phyloP scores from a whole-genome alignment of 2,113 vertebrate species.

The Gadus macrocephalus region DNA sequence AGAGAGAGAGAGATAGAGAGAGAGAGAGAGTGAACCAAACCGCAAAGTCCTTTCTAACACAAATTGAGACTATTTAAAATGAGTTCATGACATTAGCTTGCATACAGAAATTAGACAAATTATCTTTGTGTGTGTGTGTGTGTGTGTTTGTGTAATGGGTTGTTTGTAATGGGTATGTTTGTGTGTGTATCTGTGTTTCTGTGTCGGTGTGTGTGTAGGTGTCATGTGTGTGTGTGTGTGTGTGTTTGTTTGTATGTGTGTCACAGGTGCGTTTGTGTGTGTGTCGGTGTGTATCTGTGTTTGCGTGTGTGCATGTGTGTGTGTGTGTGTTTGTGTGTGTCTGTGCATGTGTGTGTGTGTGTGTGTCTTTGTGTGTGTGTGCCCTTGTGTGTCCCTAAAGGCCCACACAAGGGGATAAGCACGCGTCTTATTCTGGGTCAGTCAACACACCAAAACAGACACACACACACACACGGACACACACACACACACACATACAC shows the following conservation, averaged over 20 bases:
- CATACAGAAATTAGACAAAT: background rate
- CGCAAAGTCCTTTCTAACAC: too few relatives aligned
- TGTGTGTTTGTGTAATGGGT: background rate
- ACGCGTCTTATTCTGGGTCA: conserved; percentile 41
- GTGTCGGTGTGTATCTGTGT: background rate
- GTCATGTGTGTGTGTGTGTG: background rate
- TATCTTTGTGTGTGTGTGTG: background rate
- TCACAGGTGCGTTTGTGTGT: background rate
- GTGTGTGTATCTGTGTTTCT: background rate
- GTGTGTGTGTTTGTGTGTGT: background rate
- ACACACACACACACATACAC: too few relatives aligned
- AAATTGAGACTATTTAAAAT: too few relatives aligned
- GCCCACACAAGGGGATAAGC: conserved; percentile 17
- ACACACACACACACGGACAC: conserved; percentile 26
- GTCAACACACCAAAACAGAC: conserved; percentile 24
- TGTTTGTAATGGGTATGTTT: too few relatives aligned
- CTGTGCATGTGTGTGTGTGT: too few relatives aligned
- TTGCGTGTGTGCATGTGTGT: background rate
- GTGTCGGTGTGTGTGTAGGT: background rate
- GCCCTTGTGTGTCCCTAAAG: background rate
- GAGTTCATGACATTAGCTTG: background rate
- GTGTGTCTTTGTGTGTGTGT: background rate
- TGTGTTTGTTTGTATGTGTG: conserved; percentile 3
- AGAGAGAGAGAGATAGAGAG: conserved; percentile 7
- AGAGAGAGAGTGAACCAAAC: background rate